phyloP scores from a whole-genome alignment of 1,140 invertebrate species.

The Neocloeon triangulifer region DNA sequence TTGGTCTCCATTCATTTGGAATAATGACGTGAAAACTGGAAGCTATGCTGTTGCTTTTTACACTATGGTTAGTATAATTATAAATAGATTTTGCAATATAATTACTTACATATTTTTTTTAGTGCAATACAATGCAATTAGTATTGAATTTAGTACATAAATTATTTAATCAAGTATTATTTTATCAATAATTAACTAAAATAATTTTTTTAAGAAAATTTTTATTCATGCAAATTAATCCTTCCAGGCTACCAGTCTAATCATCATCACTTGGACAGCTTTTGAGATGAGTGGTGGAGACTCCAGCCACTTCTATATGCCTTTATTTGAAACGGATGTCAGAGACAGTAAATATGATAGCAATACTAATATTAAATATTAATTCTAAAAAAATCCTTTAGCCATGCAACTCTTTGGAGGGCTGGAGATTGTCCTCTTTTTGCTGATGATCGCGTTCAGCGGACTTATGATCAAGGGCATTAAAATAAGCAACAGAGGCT shows the following conservation, averaged over 20 bases:
- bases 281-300: slow-evolving; percentile 66
- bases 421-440: slow-evolving; percentile 48
- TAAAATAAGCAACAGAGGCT: slow-evolving; percentile 39
- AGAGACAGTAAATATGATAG: slow-evolving; percentile 35
- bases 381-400: slow-evolving; percentile 19
- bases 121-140: not conserved
- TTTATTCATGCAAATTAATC: too few species aligned
- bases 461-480: slow-evolving; percentile 37
- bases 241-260: slow-evolving; percentile 37
- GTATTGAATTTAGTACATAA: not conserved
- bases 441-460: slow-evolving; percentile 36
- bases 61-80: slow-evolving; percentile 31
- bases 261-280: slow-evolving; percentile 44
- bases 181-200: not conserved
- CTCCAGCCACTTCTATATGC: slow-evolving; percentile 65
- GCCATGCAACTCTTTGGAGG: slow-evolving; percentile 48
- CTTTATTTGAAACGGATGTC: slow-evolving; percentile 67
- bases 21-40: slow-evolving; percentile 47
- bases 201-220: not conserved
- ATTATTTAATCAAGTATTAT: not conserved
- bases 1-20: slow-evolving; percentile 73
- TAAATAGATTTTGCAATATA: too few species aligned
- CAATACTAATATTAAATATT: slow-evolving; percentile 6
- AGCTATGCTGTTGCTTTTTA: slow-evolving; percentile 55
- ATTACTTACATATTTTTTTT: too few species aligned